phyloP scores from a whole-genome alignment of 2,113 vertebrate genomes.

The Tychaedon coryphoeus region DNA sequence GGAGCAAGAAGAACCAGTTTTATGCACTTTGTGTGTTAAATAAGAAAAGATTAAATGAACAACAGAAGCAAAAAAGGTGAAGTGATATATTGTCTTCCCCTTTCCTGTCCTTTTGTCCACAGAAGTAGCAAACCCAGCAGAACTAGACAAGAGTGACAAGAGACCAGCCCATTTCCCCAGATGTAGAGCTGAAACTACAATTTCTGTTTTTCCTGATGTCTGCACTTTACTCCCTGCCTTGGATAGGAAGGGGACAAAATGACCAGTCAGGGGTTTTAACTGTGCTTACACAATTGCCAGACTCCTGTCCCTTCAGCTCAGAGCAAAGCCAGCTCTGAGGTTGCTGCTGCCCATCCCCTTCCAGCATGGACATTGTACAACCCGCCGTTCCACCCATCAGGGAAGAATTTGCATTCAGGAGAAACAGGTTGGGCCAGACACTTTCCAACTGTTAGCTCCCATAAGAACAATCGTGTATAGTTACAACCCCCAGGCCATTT shows the following conservation, averaged over 20 bases:
- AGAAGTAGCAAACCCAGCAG: background rate
- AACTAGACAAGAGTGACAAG: background rate
- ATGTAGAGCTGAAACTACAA: background rate
- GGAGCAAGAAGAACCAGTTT: background rate
- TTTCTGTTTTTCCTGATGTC: background rate
- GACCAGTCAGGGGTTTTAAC: background rate
- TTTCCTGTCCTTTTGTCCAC: background rate
- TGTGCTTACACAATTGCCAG: background rate
- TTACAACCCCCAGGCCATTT: constrained; percentile 8
- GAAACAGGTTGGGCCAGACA: background rate
- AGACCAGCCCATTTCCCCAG: background rate
- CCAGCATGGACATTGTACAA: background rate
- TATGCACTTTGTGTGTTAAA: background rate
- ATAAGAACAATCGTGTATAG: background rate
- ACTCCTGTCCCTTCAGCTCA: background rate
- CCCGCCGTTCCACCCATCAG: background rate
- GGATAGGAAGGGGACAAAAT: background rate
- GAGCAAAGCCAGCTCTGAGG: background rate
- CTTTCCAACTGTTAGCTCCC: background rate
- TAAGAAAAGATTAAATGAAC: background rate
- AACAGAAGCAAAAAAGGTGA: background rate
- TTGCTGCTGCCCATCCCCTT: background rate
- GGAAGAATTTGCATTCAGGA: constrained; percentile 40
- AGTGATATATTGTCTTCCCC: background rate
- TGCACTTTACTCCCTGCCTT: background rate